Percentiles rank a stretch among this genome's conserved stretches.
Conservation (phyloP, 2,888 invertebrate genomes). For the Lasioglossum villosulum region DNA sequence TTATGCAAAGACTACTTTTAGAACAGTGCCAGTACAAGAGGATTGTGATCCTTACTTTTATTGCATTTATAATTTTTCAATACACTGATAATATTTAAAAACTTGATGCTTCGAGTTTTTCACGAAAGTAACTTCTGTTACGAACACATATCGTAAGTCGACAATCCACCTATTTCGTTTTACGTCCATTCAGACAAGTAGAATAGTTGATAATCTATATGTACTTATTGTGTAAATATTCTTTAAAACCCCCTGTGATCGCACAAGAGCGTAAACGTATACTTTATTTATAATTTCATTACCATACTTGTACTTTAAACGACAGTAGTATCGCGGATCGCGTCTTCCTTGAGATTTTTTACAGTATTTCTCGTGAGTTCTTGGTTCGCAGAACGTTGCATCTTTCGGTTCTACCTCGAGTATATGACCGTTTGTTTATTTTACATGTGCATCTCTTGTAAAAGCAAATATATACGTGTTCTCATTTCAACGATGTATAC, state of each 20-base stretch:
- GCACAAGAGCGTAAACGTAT: constrained; percentile 40
- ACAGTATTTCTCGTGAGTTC: neutral
- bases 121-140: neutral
- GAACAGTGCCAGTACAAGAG: constrained; percentile 36
- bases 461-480: constrained; percentile 60
- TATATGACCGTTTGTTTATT: constrained; percentile 51
- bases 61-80: constrained; percentile 18
- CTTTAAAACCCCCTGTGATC: constrained; percentile 41
- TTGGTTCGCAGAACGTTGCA: constrained; percentile 18
- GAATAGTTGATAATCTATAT: constrained; percentile 30
- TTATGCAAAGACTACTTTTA: constrained; percentile 14
- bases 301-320: constrained; percentile 18
- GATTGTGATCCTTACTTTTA: neutral
- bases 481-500: constrained; percentile 57
- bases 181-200: constrained; percentile 27
- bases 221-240: constrained; percentile 54
- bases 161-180: constrained; percentile 6
- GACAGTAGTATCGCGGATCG: neutral
- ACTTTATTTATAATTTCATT: constrained; percentile 49
- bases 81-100: constrained; percentile 11
- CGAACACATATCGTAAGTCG: neutral
- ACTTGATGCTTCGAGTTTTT: neutral
- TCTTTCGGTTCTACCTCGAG: constrained; percentile 54
- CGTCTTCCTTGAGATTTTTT: constrained; percentile 22
- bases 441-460: constrained; percentile 43